A percentile compares a stretch with the other conserved stretches of the same genome.
These are phyloP conservation scores for Cyanistes caeruleus DNA, from an alignment of 2,113 vertebrate genomes.

Conservation along the genomic window DNA sequence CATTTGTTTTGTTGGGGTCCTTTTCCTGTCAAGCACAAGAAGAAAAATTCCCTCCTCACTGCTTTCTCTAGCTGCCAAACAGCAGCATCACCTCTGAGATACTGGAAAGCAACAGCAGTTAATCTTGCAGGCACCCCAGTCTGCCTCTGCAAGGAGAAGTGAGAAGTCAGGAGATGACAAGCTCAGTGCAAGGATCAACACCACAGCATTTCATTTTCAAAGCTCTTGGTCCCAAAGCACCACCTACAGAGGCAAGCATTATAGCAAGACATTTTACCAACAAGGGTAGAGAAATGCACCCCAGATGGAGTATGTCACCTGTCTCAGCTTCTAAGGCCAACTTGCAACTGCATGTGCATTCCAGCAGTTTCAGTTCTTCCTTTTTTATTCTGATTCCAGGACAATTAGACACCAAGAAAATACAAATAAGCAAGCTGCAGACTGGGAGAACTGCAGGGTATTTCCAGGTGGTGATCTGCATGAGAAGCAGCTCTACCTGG, in stretches of 20 bases:
- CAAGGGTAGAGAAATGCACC: background rate
- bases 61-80: background rate
- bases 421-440: background rate
- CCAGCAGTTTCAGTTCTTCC: background rate
- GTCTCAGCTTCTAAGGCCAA: background rate
- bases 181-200: background rate
- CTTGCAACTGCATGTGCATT: background rate
- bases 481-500: background rate
- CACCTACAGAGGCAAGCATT: background rate
- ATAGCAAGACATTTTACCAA: background rate
- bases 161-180: background rate
- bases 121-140: background rate
- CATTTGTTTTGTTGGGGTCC: background rate
- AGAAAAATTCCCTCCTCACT: background rate
- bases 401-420: background rate
- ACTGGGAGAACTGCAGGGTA: background rate
- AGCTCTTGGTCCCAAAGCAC: background rate
- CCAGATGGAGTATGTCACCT: background rate
- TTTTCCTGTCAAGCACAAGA: background rate
- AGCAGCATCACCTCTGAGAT: background rate
- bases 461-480: background rate
- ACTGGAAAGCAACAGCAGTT: background rate
- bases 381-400: background rate
- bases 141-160: background rate
- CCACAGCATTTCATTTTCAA: background rate